These are phyloP conservation scores for Lamproptera curius DNA, from an alignment of 2,888 invertebrate species.

Conservation along the genomic window DNA sequence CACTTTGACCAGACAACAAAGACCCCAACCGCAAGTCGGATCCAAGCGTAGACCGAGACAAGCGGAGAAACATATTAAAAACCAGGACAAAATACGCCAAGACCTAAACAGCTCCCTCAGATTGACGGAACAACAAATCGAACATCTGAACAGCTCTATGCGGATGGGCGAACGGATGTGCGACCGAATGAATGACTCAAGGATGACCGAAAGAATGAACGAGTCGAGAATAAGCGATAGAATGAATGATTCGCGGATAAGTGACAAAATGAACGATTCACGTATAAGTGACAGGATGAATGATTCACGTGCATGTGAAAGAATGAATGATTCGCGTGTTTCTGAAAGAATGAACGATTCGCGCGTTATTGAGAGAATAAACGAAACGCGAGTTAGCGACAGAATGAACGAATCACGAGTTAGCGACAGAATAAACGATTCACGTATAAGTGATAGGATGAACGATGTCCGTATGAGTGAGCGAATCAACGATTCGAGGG, in stretches of 20 bases:
- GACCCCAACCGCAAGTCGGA: constrained; percentile 64
- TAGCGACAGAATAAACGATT: constrained; percentile 48
- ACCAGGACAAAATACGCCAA: constrained; percentile 50
- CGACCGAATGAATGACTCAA: constrained; percentile 38
- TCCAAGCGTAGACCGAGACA: constrained; percentile 60
- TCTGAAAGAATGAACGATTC: constrained; percentile 45
- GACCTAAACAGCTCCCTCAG: constrained; percentile 41
- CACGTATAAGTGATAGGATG: constrained; percentile 25
- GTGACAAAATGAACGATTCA: constrained; percentile 34
- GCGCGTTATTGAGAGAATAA: constrained; percentile 27
- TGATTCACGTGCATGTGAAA: constrained; percentile 22
- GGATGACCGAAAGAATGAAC: constrained; percentile 48
- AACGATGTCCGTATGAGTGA: constrained; percentile 18
- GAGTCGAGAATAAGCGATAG: constrained; percentile 44
- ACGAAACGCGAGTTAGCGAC: constrained; percentile 30
- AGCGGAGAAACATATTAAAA: constrained; percentile 51
- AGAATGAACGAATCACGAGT: constrained; percentile 36
- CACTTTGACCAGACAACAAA: constrained; percentile 62
- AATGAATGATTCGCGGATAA: constrained; percentile 31
- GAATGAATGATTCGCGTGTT: constrained; percentile 33
- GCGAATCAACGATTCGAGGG: constrained; percentile 32
- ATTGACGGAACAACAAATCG: constrained; percentile 44
- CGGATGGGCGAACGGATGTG: constrained; percentile 35
- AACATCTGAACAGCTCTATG: constrained; percentile 41
- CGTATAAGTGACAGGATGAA: constrained; percentile 32